Evolutionary conservation across 2,113 vertebrate species (phyloP), one percentile per base, ranked within the genome.

Genomic region (Phycodurus eques): DNA sequence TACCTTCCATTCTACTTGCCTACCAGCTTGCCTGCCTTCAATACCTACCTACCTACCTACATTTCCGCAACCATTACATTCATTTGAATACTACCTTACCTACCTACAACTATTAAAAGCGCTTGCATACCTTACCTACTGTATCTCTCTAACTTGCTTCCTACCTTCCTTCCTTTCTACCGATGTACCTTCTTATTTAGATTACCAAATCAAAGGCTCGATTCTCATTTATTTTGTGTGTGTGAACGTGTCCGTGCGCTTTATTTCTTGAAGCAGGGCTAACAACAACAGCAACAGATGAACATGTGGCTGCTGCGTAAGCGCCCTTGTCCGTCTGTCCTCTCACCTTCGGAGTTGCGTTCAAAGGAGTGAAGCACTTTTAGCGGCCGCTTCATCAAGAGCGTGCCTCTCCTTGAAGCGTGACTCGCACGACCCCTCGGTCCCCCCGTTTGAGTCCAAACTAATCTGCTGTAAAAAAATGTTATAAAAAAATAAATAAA

Each of bases 311-410:
- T 59, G 67, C 71, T 70, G 77, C 70, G 63, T 43, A 69, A 77
- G 81, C 68, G 74, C 78, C 71, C 74, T 72, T 81, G 71, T 47
- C 68, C 65, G 69, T 69, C 63, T 72, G 72, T 72, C 71, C 31
- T 46, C 56, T 85, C 83, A 84, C 81, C 82, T 80, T 73, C 72
- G 62, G 59, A 65, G 33, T 31, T 10, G 12, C 7, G 60, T 79
- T 83, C 72, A 75, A 78, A 77, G 47, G 68, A 75, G 51, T 22
- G 4, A 72, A 54, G 43, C 67, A 71, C 72, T 74, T 74, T 81
- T 53, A 75, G 53, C 54, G 70, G 0, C 15, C 65, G 59, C 71
- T 84, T 86, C 75, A 83, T 81, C 82, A 78, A 84, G 84, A 81
- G 71, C 71, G 70, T 78, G 75, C 81, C 65, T 80, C 69, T 68